Percentiles rank a stretch among this genome's conserved stretches.
Conservation (phyloP, 2,113 vertebrate genomes). For the Monarcha castaneiventris region DNA sequence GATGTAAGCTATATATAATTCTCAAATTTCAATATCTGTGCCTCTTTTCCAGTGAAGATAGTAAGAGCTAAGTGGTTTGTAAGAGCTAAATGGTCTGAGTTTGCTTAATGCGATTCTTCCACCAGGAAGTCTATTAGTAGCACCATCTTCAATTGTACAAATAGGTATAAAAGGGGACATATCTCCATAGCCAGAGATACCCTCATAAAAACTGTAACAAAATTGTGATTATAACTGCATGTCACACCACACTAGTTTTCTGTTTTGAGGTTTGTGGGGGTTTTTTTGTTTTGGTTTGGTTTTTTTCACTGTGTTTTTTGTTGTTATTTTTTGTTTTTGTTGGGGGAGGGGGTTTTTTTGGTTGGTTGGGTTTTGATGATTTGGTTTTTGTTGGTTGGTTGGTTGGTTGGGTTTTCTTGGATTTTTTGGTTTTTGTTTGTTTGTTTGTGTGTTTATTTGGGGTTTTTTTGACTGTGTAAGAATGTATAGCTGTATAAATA, state of each 20-base stretch:
- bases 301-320: not conserved
- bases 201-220: not conserved
- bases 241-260: not conserved
- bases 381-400: not conserved
- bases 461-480: not conserved
- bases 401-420: fast-evolving
- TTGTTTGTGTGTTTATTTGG: not conserved
- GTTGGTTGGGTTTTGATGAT: not conserved
- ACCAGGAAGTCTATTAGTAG: not conserved
- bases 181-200: not conserved
- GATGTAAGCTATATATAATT: not conserved
- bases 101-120: not conserved
- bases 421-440: not conserved
- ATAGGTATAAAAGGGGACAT: not conserved
- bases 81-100: not conserved
- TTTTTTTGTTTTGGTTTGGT: not conserved
- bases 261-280: fast-evolving
- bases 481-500: not conserved
- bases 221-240: not conserved
- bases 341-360: fast-evolving
- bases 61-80: not conserved
- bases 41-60: not conserved
- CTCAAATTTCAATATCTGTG: not conserved
- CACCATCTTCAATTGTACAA: not conserved
- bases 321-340: not conserved